Conservation (phyloP, 2,113 vertebrate genomes). For the Strix uralensis region DNA sequence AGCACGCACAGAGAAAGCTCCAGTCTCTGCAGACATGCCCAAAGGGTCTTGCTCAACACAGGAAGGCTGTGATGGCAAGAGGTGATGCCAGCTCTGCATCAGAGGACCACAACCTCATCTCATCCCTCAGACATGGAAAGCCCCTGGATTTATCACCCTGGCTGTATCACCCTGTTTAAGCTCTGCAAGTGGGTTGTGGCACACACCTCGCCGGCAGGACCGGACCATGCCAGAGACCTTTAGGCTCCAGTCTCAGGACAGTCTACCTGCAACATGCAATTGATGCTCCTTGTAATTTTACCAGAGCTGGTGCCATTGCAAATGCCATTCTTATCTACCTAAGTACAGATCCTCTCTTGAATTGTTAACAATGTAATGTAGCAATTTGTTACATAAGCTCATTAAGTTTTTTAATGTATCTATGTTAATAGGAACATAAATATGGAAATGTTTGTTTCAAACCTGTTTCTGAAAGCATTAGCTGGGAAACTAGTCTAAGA, state of each 20-base stretch:
- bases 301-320: constrained; percentile 61
- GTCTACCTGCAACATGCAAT: constrained; percentile 7
- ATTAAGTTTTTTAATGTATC: constrained; percentile 43
- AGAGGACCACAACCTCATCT: background rate
- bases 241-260: constrained; percentile 30
- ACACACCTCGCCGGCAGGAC: background rate
- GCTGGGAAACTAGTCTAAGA: constrained; percentile 24
- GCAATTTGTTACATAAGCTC: constrained; percentile 61
- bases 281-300: constrained; percentile 63
- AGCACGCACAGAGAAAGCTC: background rate
- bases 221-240: background rate
- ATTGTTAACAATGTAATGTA: background rate
- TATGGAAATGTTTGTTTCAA: constrained; percentile 51
- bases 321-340: constrained; percentile 61
- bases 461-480: constrained; percentile 30
- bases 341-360: constrained; percentile 50
- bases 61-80: background rate
- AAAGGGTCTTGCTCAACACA: background rate
- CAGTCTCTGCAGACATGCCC: background rate
- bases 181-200: background rate
- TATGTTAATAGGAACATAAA: constrained; percentile 43
- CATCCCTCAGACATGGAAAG: accelerated
- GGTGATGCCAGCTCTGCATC: background rate
- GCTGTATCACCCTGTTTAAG: background rate
- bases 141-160: too few relatives aligned